Base-by-base conservation (phyloP, 2,888 invertebrate genomes). In the Orthosia gothica region DNA sequence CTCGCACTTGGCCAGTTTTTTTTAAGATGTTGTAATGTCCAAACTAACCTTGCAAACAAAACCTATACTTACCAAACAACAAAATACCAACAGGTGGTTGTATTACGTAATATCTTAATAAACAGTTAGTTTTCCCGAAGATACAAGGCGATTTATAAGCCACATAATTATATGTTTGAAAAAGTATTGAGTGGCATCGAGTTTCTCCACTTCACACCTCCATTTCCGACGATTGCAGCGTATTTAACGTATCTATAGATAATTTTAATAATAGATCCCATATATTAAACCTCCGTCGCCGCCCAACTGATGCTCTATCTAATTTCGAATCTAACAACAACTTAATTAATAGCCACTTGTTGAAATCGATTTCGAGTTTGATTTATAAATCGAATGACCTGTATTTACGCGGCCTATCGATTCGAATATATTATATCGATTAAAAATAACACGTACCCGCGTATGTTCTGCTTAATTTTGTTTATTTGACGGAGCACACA, bases 341-440 rank as follows among this genome's bases (percentile, higher is more conserved):
- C 95, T 96, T 96, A 95, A 96, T 96, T 96, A 96, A 96, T 96
- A 95, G 95, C 92, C 95, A 96, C 96, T 96, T 95, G 96, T 96
- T 95, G 95, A 96, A 96, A 95, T 96, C 96, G 96, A 96, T 96
- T 96, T 95, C 92, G 85, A 93, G 92, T 90, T 93, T 96, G 96
- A 96, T 96, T 96, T 96, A 96, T 96, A 94, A 93, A 93, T 92
- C 93, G 93, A 93, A 91, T 94, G 95, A 94, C 95, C 96, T 91
- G 93, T 95, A 95, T 96, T 95, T 95, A 94, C 88, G 89, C 87
- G 88, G 92, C 85, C 87, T 89, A 92, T 93, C 92, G 92, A 93
- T 91, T 93, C 89, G 85, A 91, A 92, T 94, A 91, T 91, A 92
- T 92, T 89, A 85, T 89, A 91, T 91, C 91, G 91, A 94, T 94